These are phyloP conservation scores for Bombus cullumanus DNA, from an alignment of 1,140 invertebrate genomes.

Conservation along the genomic window DNA sequence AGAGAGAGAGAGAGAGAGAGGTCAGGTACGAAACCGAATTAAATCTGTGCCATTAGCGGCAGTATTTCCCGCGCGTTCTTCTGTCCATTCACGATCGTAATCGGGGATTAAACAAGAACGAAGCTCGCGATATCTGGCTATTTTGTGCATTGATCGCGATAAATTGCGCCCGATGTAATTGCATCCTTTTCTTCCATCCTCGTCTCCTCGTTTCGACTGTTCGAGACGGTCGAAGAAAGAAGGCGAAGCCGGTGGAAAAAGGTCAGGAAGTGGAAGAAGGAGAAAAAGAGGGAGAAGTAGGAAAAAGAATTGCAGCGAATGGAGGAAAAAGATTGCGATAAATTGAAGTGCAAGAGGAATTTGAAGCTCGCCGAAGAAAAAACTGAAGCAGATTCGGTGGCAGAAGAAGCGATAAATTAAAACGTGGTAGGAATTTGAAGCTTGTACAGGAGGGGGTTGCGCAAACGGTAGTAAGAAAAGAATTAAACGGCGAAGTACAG, in stretches of 20 bases:
- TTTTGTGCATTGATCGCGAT: slow-evolving; percentile 56
- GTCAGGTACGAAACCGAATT: slow-evolving; percentile 35
- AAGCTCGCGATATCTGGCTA: slow-evolving; percentile 45
- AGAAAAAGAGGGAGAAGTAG: neutral
- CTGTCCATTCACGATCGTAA: slow-evolving; percentile 43
- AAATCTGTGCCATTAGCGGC: slow-evolving; percentile 44
- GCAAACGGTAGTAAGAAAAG: neutral
- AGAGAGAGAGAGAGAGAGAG: neutral
- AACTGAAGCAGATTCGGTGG: slow-evolving; percentile 27
- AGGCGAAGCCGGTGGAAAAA: neutral
- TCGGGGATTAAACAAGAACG: slow-evolving; percentile 50
- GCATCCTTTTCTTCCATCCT: neutral
- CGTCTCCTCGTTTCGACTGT: neutral
- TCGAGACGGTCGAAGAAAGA: too few relatives aligned
- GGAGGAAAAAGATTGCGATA: neutral
- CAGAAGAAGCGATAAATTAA: slow-evolving; percentile 42
- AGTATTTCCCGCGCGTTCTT: slow-evolving; percentile 44
- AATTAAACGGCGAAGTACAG: slow-evolving; percentile 3
- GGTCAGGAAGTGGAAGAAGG: too few relatives aligned
- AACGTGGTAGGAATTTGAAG: slow-evolving; percentile 31
- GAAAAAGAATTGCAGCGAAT: slow-evolving; percentile 1
- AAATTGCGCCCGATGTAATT: slow-evolving; percentile 54
- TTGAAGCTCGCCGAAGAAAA: slow-evolving; percentile 14
- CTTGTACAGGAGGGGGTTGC: neutral
- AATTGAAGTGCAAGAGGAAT: slow-evolving; percentile 42